A percentile compares a stretch with the other conserved stretches of the same genome.
phyloP scores from a whole-genome alignment of 2,888 invertebrate genomes.

The Drosophila mulleri region DNA sequence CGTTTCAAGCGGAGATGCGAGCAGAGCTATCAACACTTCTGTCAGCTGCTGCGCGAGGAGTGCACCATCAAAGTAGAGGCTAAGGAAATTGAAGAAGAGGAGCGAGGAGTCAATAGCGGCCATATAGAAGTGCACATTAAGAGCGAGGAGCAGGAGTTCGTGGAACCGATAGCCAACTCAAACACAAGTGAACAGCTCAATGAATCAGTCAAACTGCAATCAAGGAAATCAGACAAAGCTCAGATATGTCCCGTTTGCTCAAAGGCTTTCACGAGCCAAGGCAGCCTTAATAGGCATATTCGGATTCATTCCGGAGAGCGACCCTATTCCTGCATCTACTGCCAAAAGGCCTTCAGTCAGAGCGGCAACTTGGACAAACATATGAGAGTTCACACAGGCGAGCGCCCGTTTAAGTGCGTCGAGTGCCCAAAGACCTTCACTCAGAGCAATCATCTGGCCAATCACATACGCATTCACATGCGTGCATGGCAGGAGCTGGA shows the following conservation, averaged over 20 bases:
- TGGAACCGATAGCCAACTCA: neutral
- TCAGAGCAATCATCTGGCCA: conserved; percentile 86
- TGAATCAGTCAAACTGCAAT: neutral
- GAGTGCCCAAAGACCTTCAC: conserved; percentile 86
- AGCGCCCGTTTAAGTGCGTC: conserved; percentile 86
- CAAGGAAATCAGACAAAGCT: neutral
- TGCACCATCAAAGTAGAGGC: conserved; percentile 7
- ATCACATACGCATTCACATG: conserved; percentile 9
- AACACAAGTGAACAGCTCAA: neutral
- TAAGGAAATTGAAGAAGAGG: neutral
- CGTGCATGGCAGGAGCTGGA: neutral
- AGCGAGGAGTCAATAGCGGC: neutral
- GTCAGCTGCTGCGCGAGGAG: conserved; percentile 31
- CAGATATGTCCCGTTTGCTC: conserved; percentile 12
- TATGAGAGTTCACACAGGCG: conserved; percentile 86
- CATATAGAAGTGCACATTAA: neutral
- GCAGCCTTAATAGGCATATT: conserved; percentile 23
- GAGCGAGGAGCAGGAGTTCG: neutral
- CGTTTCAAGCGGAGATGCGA: conserved; percentile 76
- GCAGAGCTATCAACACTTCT: conserved; percentile 63
- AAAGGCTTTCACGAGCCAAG: conserved; percentile 7
- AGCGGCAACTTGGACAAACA: conserved; percentile 86
- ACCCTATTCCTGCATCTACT: conserved; percentile 16
- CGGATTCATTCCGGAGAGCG: conserved; percentile 30
- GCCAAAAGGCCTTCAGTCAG: conserved; percentile 21